Percentiles rank a stretch among this genome's conserved stretches.
These are phyloP conservation scores for Atta colombica DNA, from an alignment of 1,140 invertebrate genomes.

Conservation along the genomic window DNA sequence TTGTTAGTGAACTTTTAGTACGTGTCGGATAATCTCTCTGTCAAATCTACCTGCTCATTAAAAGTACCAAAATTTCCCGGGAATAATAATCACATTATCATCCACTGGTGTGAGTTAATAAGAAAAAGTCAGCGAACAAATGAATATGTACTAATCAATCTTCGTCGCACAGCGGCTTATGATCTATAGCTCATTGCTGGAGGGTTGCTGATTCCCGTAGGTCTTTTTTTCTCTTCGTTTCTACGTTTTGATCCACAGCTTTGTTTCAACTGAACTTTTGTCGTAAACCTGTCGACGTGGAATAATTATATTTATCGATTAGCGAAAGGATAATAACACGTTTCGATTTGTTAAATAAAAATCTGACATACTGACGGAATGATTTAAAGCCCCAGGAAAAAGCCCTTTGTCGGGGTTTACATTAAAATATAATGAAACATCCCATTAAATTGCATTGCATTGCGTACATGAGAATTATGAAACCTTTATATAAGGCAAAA, in stretches of 20 bases:
- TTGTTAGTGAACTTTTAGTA: constrained; percentile 53
- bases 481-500: constrained; percentile 4
- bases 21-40: constrained; percentile 36
- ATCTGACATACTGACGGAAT: background rate
- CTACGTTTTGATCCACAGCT: constrained; percentile 18
- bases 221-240: background rate
- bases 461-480: constrained; percentile 10
- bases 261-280: constrained; percentile 27
- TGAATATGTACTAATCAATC: constrained; percentile 60
- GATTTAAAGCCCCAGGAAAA: constrained; percentile 22
- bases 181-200: constrained; percentile 41
- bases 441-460: background rate
- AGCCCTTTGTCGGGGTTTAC: background rate
- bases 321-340: background rate
- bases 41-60: constrained; percentile 51
- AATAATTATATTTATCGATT: constrained; percentile 61
- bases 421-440: constrained; percentile 5
- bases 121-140: constrained; percentile 54
- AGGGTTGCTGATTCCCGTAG: constrained; percentile 23
- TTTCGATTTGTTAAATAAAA: constrained; percentile 38
- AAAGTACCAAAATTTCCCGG: constrained; percentile 38
- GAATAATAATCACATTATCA: constrained; percentile 52
- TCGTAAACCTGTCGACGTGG: constrained; percentile 29
- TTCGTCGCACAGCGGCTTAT: constrained; percentile 43
- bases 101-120: constrained; percentile 25